Evolutionary conservation across 1,140 invertebrate species (phyloP).

Genomic region (Pectinophora gossypiella): DNA sequence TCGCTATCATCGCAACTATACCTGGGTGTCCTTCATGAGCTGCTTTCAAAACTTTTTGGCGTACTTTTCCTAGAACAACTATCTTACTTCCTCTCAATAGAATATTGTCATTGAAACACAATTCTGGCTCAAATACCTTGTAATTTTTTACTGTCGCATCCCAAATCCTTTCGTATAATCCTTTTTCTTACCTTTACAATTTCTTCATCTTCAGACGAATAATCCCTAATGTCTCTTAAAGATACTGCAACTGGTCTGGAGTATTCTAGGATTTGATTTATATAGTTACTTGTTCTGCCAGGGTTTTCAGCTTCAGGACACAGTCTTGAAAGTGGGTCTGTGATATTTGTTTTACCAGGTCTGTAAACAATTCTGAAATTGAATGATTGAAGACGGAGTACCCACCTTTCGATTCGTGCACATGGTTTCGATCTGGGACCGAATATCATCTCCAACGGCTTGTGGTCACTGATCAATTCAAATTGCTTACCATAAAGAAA

Average conservation of each 20-base stretch:
- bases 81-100: constrained; percentile 10
- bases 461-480: constrained; percentile 35
- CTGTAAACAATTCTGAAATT: constrained; percentile 7
- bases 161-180: background rate
- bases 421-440: constrained; percentile 23
- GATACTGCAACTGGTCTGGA: background rate
- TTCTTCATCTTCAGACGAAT: constrained; percentile 1
- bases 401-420: constrained; percentile 27
- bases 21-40: constrained; percentile 65
- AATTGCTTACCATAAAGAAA: constrained; percentile 21
- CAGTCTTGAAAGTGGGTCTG: constrained; percentile 7
- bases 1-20: constrained; percentile 72
- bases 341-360: constrained; percentile 11
- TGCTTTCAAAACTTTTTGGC: constrained; percentile 22
- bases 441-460: constrained; percentile 25
- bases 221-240: background rate
- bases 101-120: constrained; percentile 7
- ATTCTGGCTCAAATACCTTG: constrained; percentile 6
- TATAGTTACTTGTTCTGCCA: background rate
- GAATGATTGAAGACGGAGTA: constrained; percentile 5
- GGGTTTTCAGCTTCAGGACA: background rate
- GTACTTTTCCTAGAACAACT: constrained; percentile 26
- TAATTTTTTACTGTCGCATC: constrained; percentile 1
- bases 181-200: constrained; percentile 4
- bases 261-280: constrained; percentile 5